A percentile compares a stretch with the other conserved stretches of the same genome.
Conservation (phyloP, 2,113 vertebrate species). For the Ammodramus savannarum region DNA sequence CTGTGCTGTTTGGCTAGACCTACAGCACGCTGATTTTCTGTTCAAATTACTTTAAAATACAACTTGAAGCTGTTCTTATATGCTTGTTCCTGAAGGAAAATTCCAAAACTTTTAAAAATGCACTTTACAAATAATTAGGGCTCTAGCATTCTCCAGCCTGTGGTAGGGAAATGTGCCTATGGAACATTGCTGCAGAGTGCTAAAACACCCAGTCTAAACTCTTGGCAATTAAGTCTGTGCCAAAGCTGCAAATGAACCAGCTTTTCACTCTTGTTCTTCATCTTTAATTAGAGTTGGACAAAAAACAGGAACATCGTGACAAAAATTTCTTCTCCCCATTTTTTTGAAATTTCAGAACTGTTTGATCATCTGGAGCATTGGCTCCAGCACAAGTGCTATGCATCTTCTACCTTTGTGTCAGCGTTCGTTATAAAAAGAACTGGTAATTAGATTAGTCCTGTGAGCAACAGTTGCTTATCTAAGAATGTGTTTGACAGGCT, state of each 20-base stretch:
- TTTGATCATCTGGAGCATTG: slow-evolving; percentile 49
- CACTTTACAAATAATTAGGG: not conserved
- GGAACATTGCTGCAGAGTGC: not conserved
- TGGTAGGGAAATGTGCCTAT: not conserved
- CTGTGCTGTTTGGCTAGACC: not conserved
- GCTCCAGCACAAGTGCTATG: slow-evolving; percentile 25
- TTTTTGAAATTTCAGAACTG: not conserved
- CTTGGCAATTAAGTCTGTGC: slow-evolving; percentile 19
- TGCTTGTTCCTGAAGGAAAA: not conserved
- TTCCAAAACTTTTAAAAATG: not conserved
- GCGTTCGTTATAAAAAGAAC: slow-evolving; percentile 44
- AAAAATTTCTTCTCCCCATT: not conserved
- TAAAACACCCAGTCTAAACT: not conserved
- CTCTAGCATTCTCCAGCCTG: not conserved
- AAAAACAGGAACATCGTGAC: slow-evolving; percentile 48
- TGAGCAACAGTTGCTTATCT: slow-evolving; percentile 51
- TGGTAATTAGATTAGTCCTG: slow-evolving; percentile 42
- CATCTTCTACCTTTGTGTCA: slow-evolving; percentile 50
- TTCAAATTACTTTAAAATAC: not conserved
- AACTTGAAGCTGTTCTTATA: not conserved
- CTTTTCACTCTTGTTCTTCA: slow-evolving; percentile 39
- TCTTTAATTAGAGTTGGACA: slow-evolving; percentile 57
- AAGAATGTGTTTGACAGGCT: slow-evolving; percentile 41
- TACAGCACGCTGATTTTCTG: not conserved
- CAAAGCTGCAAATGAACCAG: slow-evolving; percentile 26